phyloP scores from a whole-genome alignment of 2,797 vertebrate genomes.

The Brachyalestes nurse region DNA sequence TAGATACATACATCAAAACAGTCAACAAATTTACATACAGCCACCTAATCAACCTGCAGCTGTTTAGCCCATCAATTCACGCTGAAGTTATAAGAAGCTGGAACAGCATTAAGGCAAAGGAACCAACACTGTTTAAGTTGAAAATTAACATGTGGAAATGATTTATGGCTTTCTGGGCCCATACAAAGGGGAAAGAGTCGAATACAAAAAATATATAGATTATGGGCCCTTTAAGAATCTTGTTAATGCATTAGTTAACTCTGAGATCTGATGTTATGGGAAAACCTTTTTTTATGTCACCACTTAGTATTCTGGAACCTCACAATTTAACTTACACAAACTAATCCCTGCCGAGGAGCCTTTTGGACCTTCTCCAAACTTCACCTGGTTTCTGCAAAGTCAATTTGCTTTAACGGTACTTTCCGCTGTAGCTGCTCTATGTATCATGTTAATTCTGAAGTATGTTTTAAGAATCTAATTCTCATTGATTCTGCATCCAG shows the following conservation, averaged over 20 bases:
- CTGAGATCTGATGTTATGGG: not conserved
- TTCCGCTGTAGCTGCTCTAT: not conserved
- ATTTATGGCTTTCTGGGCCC: no score
- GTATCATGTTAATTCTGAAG: not conserved
- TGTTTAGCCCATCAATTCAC: no score
- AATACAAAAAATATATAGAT: no score
- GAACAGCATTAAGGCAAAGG: no score
- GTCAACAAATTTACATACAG: no score
- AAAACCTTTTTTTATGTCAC: not conserved
- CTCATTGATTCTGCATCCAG: conserved; percentile 15
- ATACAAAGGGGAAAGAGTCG: no score
- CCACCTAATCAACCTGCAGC: no score
- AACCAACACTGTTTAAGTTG: no score
- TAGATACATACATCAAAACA: no score
- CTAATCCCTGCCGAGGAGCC: not conserved
- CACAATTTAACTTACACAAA: not conserved
- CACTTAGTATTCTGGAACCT: not conserved
- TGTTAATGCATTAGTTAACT: not conserved
- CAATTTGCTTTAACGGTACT: not conserved
- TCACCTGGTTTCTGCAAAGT: not conserved
- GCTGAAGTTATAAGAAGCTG: no score
- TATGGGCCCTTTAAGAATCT: not conserved
- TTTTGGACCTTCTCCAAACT: no score
- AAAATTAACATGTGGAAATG: no score
- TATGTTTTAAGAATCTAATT: not conserved